Conservation (phyloP, 2,113 vertebrate species). For the Chamaea fasciata region DNA sequence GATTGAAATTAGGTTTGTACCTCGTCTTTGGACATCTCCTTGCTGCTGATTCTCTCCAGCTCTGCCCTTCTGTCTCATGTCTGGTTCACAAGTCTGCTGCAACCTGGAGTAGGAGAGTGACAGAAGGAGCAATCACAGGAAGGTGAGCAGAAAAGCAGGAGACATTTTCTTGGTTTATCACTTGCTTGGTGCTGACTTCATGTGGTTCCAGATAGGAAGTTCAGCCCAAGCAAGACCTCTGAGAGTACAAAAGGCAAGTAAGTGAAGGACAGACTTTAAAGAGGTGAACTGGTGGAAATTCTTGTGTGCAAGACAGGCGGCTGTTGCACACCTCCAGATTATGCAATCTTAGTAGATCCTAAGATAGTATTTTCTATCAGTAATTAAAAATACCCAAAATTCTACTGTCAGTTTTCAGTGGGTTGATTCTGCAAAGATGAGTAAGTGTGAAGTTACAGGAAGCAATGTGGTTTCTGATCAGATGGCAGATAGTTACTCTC, state of each 20-base stretch:
- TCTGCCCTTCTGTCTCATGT: not conserved
- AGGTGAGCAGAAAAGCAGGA: not conserved
- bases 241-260: not conserved
- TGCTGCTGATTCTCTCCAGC: not conserved
- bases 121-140: not conserved
- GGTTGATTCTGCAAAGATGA: conserved; percentile 22
- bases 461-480: not conserved
- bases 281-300: not conserved
- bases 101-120: not conserved
- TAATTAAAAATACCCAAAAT: not conserved
- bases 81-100: not conserved
- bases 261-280: not conserved
- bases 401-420: conserved; percentile 8
- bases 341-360: not conserved
- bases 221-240: not conserved
- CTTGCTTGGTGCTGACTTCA: not conserved
- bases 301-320: not conserved
- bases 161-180: not conserved
- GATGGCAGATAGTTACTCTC: not conserved
- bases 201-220: not conserved
- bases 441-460: conserved; percentile 43
- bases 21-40: not conserved
- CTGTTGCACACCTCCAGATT: not conserved
- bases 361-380: not conserved
- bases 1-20: not conserved